These are phyloP conservation scores for Stichopus horrens DNA, from an alignment of 53 echinoderm and acorn worm genomes.

Conservation along the genomic window DNA sequence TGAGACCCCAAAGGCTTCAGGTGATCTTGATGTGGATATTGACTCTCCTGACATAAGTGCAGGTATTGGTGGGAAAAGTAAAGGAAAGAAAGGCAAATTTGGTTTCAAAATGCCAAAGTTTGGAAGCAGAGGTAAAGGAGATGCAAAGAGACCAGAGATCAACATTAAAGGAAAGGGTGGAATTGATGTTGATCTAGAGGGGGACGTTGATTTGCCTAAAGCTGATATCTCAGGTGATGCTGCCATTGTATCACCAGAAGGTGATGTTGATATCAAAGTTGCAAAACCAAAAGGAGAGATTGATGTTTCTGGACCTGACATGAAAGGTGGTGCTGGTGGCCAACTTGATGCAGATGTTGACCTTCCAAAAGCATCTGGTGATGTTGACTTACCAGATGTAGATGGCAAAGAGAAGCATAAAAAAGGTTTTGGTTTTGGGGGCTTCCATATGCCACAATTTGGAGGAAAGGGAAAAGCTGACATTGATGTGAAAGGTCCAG, in stretches of 20 bases:
- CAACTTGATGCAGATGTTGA: constrained; percentile 31
- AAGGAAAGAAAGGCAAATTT: constrained; percentile 46
- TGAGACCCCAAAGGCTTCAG: background rate
- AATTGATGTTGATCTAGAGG: constrained; percentile 53
- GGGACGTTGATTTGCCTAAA: constrained; percentile 58
- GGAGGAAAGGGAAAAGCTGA: constrained; percentile 48
- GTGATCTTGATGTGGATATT: background rate
- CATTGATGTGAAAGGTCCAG: constrained; percentile 6
- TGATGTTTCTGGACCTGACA: constrained; percentile 27
- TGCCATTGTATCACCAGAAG: constrained; percentile 41
- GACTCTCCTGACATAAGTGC: constrained; percentile 17
- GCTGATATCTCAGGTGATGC: constrained; percentile 47
- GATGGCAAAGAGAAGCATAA: constrained; percentile 52
- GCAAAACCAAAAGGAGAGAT: constrained; percentile 43
- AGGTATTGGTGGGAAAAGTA: constrained; percentile 54
- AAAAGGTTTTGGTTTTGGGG: constrained; percentile 12
- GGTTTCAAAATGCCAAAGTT: constrained; percentile 52
- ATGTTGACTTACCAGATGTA: constrained; percentile 41
- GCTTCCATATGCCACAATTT: constrained; percentile 34
- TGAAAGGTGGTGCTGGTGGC: constrained; percentile 51
- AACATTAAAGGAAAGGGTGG: constrained; percentile 42
- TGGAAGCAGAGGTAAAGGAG: constrained; percentile 57
- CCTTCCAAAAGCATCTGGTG: constrained; percentile 47
- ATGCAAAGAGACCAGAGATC: constrained; percentile 40
- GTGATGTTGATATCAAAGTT: constrained; percentile 46